Evolutionary conservation across 2,888 invertebrate genomes (phyloP).

Genomic region (Ischnura elegans): DNA sequence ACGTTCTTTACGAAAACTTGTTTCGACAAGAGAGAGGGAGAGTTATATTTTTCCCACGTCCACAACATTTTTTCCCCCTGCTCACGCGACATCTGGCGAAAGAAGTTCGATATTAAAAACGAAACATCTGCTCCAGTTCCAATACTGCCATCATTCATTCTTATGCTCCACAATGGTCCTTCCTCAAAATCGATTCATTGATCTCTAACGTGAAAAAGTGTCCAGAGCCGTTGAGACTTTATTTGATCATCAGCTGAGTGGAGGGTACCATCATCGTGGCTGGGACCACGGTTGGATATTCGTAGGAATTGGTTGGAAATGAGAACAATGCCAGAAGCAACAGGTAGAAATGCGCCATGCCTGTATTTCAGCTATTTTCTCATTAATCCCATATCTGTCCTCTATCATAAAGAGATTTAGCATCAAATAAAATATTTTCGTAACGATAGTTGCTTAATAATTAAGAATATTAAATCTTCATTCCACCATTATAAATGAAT

Average conservation of each 20-base stretch:
- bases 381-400: too few relatives aligned
- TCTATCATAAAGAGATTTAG: too few relatives aligned
- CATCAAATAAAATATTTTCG: too few relatives aligned
- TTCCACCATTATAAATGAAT: too few relatives aligned
- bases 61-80: slow-evolving; percentile 9
- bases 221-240: not conserved
- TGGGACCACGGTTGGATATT: not conserved
- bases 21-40: not conserved
- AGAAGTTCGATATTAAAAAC: slow-evolving; percentile 57
- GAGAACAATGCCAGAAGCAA: not conserved
- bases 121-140: slow-evolving; percentile 44
- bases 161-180: not conserved
- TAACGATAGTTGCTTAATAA: too few relatives aligned
- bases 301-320: not conserved
- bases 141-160: slow-evolving; percentile 38
- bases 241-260: not conserved
- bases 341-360: not conserved
- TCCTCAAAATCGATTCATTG: not conserved
- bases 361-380: not conserved
- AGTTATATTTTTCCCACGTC: not conserved
- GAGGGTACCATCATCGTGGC: not conserved
- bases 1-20: slow-evolving; percentile 1
- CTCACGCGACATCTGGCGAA: slow-evolving; percentile 17
- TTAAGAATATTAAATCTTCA: too few relatives aligned
- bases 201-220: not conserved